phyloP scores from a whole-genome alignment of 2,888 invertebrate species.

The Heliconius sara region DNA sequence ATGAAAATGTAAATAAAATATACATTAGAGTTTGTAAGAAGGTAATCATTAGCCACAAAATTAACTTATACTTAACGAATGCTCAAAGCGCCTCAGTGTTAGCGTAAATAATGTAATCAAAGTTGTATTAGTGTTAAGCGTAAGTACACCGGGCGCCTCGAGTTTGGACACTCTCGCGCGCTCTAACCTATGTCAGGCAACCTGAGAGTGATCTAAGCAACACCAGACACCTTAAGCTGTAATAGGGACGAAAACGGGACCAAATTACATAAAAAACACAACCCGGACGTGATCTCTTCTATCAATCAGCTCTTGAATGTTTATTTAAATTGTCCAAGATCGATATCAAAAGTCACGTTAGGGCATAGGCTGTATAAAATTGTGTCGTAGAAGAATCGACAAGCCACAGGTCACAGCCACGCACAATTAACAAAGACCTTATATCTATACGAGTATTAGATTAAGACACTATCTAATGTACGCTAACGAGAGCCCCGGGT shows the following conservation, averaged over 20 bases:
- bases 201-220: slow-evolving; percentile 53
- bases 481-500: slow-evolving; percentile 42
- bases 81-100: slow-evolving; percentile 43
- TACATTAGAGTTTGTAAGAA: slow-evolving; percentile 43
- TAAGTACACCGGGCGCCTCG: slow-evolving; percentile 22
- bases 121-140: slow-evolving; percentile 17
- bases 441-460: slow-evolving; percentile 45
- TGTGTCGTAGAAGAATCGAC: slow-evolving; percentile 38
- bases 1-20: slow-evolving; percentile 41
- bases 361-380: slow-evolving; percentile 19
- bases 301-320: background rate
- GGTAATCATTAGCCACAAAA: slow-evolving; percentile 46
- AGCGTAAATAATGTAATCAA: background rate
- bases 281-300: slow-evolving; percentile 41
- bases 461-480: slow-evolving; percentile 46
- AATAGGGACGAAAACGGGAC: slow-evolving; percentile 49
- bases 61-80: slow-evolving; percentile 32
- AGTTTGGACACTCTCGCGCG: slow-evolving; percentile 12
- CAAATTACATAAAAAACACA: slow-evolving; percentile 53
- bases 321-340: background rate
- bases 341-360: slow-evolving; percentile 24
- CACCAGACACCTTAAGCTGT: slow-evolving; percentile 61
- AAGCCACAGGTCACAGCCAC: slow-evolving; percentile 54
- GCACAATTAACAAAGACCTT: slow-evolving; percentile 53
- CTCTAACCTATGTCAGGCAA: slow-evolving; percentile 51